phyloP scores from a whole-genome alignment of 2,113 vertebrate genomes.

The Pachyramphus minor region DNA sequence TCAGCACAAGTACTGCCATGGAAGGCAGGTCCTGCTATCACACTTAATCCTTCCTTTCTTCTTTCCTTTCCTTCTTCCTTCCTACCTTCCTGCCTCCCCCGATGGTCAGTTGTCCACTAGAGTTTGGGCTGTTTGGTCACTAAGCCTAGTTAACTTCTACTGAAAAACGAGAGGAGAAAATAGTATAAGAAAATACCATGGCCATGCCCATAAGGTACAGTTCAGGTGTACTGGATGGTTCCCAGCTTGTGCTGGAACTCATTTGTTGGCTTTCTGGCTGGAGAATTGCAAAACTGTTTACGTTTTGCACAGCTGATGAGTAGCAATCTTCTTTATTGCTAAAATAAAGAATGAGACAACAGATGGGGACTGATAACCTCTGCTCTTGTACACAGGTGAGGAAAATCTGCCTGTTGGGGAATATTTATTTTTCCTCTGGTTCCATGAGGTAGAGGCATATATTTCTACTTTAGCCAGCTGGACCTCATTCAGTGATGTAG shows the following conservation, averaged over 20 bases:
- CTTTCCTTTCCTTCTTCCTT: neutral
- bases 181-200: neutral
- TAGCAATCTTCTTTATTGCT: neutral
- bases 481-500: neutral
- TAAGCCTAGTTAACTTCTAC: too few species aligned
- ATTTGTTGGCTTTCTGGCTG: neutral
- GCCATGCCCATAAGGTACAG: neutral
- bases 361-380: neutral
- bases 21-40: neutral
- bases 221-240: neutral
- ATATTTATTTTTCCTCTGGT: neutral
- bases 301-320: neutral
- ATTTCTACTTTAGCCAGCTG: neutral
- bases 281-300: neutral
- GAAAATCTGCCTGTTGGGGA: neutral
- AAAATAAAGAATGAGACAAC: neutral
- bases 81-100: too few species aligned
- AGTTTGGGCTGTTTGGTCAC: too few species aligned
- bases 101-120: too few species aligned
- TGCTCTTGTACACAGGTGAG: neutral
- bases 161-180: neutral
- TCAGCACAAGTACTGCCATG: neutral
- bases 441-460: neutral
- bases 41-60: neutral
- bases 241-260: neutral